Evolutionary conservation across 2,113 vertebrate genomes (phyloP).

Genomic region (Gnathonemus longibarbis): DNA sequence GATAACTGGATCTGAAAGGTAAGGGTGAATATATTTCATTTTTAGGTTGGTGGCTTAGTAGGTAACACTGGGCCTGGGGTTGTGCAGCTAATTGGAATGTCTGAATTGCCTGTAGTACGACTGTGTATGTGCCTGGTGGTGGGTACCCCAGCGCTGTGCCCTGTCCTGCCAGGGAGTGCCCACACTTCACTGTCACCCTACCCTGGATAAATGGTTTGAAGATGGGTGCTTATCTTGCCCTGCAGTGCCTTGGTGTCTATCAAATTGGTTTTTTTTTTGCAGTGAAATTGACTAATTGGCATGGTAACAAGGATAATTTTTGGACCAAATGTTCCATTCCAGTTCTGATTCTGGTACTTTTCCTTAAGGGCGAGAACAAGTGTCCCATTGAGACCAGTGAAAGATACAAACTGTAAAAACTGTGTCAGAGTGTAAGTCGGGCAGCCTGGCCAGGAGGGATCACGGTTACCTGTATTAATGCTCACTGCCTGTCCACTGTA

Average conservation of each 20-base stretch:
- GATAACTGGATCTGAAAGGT: neutral
- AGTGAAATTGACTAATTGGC: neutral
- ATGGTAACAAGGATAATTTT: neutral
- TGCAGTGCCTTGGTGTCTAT: neutral
- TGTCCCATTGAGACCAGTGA: neutral
- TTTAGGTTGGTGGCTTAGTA: neutral
- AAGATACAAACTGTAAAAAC: neutral
- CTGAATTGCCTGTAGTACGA: neutral
- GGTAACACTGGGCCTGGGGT: neutral
- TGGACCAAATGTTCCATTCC: neutral
- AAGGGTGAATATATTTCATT: neutral
- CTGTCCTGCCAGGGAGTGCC: neutral
- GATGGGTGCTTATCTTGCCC: neutral
- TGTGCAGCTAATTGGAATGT: neutral
- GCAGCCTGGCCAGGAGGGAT: neutral
- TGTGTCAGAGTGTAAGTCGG: neutral
- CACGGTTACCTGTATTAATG: neutral
- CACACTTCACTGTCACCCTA: neutral
- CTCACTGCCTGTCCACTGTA: neutral
- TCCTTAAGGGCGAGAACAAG: neutral
- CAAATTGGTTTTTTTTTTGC: neutral
- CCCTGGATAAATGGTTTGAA: neutral
- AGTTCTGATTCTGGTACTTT: neutral
- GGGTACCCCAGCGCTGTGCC: neutral
- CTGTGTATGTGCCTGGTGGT: neutral